Base-by-base conservation (phyloP, 2,113 vertebrate genomes). In the Oncorhynchus tshawytscha region DNA sequence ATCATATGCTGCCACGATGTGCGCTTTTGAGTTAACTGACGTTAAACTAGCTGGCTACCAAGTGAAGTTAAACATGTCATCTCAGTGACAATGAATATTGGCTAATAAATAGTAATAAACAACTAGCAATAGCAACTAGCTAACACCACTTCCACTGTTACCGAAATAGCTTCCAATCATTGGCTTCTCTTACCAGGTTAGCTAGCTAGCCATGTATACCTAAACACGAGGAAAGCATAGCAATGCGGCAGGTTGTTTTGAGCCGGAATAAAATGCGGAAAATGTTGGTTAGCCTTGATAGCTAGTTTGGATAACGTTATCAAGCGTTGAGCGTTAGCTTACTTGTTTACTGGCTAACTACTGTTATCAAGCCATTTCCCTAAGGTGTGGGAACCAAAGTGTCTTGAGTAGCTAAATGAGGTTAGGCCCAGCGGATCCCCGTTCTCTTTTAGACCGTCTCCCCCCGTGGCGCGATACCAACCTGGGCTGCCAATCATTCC, bases 401-500 rank as follows among this genome's bases (percentile, higher is more conserved):
- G 6, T 5, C 31, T n/a, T n/a, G 16, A 45, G n/a, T 24, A 67
- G 71, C 27, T 78, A 67, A 71, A 73, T 66, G 67, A 48, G 22
- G 34, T 24, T 4, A 88, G 91, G 91, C 90, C 91, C 48, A 1
- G 8, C 66, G 62, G 83, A 77, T 80, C 91, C 80, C 59, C 89
- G 85, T 3, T 59, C 69, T 83, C 34, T 72, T 62, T 22, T 79
- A 69, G 65, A 34, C 67, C 71, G 25, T 18, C 73, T 39, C 16
- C 67, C 67, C 39, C 80, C 64, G 71, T 54, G 86, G 85, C 84
- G 85, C 84, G 84, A 49, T 84, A 93, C 94, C 85, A 81, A 98
- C 96, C 96, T 97, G 95, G 94, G 88, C 92, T 96, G 96, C 96
- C 96, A 98, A 94, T 98, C 96, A 96, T 97, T 97, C 97, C 97